phyloP scores from a whole-genome alignment of 37 sponge, comb jelly and placozoan genomes.

The Halisarca cf. caerulea region DNA sequence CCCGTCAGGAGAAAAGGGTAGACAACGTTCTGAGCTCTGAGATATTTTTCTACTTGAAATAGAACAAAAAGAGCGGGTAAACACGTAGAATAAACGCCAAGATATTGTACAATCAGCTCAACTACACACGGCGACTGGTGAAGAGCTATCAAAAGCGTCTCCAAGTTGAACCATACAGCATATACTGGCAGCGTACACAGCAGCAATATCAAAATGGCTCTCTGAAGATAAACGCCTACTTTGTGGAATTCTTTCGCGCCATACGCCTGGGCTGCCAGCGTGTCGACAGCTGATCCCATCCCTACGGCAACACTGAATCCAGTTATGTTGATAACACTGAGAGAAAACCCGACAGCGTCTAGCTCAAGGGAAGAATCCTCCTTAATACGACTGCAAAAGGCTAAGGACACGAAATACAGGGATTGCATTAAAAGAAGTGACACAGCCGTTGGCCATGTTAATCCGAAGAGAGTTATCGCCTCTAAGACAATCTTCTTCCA shows the following conservation, averaged over 20 bases:
- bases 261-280: slow-evolving; percentile 40
- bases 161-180: slow-evolving; percentile 57
- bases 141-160: slow-evolving; percentile 47
- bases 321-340: background rate
- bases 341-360: slow-evolving; percentile 33
- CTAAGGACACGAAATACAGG: slow-evolving; percentile 20
- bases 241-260: slow-evolving; percentile 63
- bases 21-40: slow-evolving; percentile 36
- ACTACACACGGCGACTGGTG: slow-evolving; percentile 59
- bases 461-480: background rate
- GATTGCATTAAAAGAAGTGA: slow-evolving; percentile 28
- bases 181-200: slow-evolving; percentile 31
- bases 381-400: slow-evolving; percentile 54
- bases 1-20: background rate
- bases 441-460: slow-evolving; percentile 22
- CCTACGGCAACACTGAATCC: background rate
- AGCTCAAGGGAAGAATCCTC: slow-evolving; percentile 28
- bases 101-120: slow-evolving; percentile 6
- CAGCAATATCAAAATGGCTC: slow-evolving; percentile 46
- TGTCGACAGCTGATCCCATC: slow-evolving; percentile 5
- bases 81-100: background rate
- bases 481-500: too few species aligned
- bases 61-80: slow-evolving; percentile 21
- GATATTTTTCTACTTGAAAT: slow-evolving; percentile 49
- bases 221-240: slow-evolving; percentile 63